Evolutionary conservation across 2,113 vertebrate genomes (phyloP).

Genomic region (Pleuronectes platessa): DNA sequence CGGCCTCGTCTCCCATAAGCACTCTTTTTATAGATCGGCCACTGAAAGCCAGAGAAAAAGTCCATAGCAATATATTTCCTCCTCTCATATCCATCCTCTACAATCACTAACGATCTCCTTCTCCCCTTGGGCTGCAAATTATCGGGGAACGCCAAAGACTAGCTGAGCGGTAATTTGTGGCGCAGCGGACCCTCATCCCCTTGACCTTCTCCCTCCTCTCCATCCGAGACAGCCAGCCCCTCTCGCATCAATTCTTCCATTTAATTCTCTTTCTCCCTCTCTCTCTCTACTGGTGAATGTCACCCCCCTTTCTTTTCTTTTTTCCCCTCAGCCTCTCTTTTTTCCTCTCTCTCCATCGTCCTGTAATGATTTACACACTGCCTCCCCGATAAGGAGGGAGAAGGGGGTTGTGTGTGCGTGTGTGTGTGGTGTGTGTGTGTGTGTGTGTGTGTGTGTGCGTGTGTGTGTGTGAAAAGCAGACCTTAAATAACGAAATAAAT

Average conservation of each 20-base stretch:
- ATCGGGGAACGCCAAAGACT: conserved; percentile 58
- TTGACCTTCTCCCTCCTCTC: conserved; percentile 70
- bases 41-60: conserved; percentile 55
- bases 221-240: conserved; percentile 41
- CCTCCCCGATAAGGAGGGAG: conserved; percentile 28
- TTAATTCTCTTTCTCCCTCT: conserved; percentile 36
- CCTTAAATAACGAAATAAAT: conserved; percentile 62
- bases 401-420: neutral
- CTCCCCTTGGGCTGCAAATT: conserved; percentile 64
- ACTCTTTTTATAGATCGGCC: conserved; percentile 57
- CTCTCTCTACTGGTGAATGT: conserved; percentile 57
- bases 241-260: conserved; percentile 58
- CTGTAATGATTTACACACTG: conserved; percentile 57
- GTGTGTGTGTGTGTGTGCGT: neutral
- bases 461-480: neutral
- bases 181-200: conserved; percentile 52
- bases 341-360: neutral
- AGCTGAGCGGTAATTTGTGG: conserved; percentile 70
- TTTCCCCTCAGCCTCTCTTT: conserved; percentile 7
- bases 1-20: conserved; percentile 44
- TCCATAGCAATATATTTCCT: conserved; percentile 62
- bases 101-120: conserved; percentile 64
- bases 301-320: conserved; percentile 19
- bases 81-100: conserved; percentile 68
- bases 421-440: neutral